A percentile compares a stretch with the other conserved stretches of the same genome.
phyloP scores from a whole-genome alignment of 2,888 invertebrate genomes.

The Calameuta idolon region DNA sequence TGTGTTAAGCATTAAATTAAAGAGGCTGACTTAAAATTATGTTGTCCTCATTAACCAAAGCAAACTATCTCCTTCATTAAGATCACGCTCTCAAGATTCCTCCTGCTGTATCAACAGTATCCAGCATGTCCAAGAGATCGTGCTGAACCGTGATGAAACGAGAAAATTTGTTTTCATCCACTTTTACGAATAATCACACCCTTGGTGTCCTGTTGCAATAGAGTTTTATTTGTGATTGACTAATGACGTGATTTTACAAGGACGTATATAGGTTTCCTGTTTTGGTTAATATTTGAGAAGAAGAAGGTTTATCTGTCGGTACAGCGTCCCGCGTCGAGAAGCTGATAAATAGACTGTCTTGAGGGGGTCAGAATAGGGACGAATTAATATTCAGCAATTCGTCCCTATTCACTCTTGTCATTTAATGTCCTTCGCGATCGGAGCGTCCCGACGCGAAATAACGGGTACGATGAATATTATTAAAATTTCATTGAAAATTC shows the following conservation, averaged over 20 bases:
- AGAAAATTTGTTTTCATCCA: neutral
- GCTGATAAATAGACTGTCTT: neutral
- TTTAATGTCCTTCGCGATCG: neutral
- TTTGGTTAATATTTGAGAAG: constrained; percentile 25
- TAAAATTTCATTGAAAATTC: neutral
- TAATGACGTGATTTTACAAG: constrained; percentile 19
- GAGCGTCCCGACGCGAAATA: neutral
- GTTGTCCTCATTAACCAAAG: constrained; percentile 24
- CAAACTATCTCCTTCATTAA: constrained; percentile 20
- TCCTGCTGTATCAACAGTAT: constrained; percentile 16
- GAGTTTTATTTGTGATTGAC: neutral
- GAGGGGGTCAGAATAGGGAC: neutral
- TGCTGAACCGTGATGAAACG: constrained; percentile 5
- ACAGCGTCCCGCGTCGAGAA: neutral
- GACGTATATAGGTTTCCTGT: constrained; percentile 9
- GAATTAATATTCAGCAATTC: constrained; percentile 29
- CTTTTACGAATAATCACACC: constrained; percentile 6
- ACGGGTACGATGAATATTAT: neutral
- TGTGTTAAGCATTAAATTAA: neutral
- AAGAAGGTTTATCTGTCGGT: neutral
- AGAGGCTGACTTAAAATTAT: constrained; percentile 22
- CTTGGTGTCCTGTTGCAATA: no score
- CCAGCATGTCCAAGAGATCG: constrained; percentile 15
- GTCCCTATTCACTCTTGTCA: neutral
- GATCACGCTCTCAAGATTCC: constrained; percentile 13